Base-by-base conservation (phyloP, 2,888 invertebrate species). In the Carpatolechia fugitivella region DNA sequence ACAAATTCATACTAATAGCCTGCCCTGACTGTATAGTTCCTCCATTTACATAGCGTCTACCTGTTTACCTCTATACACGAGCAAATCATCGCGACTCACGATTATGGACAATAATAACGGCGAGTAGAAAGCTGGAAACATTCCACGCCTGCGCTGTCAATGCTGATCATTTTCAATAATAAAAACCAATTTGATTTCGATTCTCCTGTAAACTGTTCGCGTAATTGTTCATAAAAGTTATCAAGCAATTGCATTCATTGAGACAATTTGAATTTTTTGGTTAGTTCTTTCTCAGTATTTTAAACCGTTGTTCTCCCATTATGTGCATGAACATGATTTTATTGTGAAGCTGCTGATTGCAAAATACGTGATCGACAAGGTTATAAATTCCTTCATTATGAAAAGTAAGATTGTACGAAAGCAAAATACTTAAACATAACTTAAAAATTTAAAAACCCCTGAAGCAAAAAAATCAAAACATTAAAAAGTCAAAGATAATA, bases 71-170 rank as follows among this genome's bases (percentile, higher is more conserved):
- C 38, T 29, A 20, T 20, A 31, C 13, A 31, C 36, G 35, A 48
- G 52, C 56, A 56, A 52, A 56, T 56, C 52, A 56, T 24, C 52
- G 51, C 31, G 29, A 36, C 41, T 44, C 56, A 53, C 68, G 55
- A 61, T 68, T 64, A 69, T 62, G 63, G 58, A 53, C 65, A 62
- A 65, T 69, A 70, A 74, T 60, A 53, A 57, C 50, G 38, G 55
- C 60, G 56, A 65, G 70, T 69, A 70, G 73, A 77, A 76, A 76
- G 73, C 65, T 65, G 63, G 49, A 53, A 61, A 54, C 56, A 54
- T 58, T 55, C 55, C 63, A 60, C 64, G 60, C 62, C 63, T 61
- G 58, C 65, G 52, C 56, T 53, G 56, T 55, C 56, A 59, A 60
- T 65, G 55, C 47, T 44, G 54, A 57, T 65, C 60, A 60, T 65